Evolutionary conservation across 2,888 invertebrate genomes (phyloP).

Genomic region (Falcaria lacertinaria): DNA sequence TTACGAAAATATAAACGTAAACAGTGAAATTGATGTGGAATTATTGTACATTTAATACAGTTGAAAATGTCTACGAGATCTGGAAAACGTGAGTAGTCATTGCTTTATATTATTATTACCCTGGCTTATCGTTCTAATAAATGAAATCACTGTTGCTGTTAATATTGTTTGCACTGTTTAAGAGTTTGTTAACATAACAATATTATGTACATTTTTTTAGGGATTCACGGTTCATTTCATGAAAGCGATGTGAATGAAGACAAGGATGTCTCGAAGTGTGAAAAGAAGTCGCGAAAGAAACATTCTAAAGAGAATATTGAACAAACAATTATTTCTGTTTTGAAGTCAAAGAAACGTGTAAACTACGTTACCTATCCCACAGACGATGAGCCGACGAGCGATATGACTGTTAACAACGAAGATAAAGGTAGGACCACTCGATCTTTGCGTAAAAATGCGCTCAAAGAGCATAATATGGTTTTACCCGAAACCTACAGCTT

Average conservation of each 20-base stretch:
- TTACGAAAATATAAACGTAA: conserved; percentile 17
- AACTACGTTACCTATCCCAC: conserved; percentile 59
- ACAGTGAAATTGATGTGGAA: conserved; percentile 13
- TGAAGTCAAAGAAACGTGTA: conserved; percentile 41
- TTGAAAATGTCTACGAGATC: conserved; percentile 64
- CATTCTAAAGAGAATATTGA: conserved; percentile 41
- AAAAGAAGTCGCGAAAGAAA: conserved; percentile 48
- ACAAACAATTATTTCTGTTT: conserved; percentile 15
- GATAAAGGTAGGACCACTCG: conserved; percentile 20
- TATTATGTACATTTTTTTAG: conserved; percentile 33
- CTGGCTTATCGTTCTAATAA: not conserved
- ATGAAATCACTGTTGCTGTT: no score
- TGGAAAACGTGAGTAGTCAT: conserved; percentile 67
- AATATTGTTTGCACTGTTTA: no score
- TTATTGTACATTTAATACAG: conserved; percentile 2
- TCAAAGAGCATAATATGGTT: conserved; percentile 41
- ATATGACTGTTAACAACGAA: conserved; percentile 12
- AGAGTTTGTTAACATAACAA: not conserved
- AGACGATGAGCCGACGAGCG: conserved; percentile 33
- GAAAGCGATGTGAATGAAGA: conserved; percentile 22
- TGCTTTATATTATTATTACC: no score
- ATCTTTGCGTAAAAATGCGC: conserved; percentile 32
- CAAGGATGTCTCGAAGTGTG: conserved; percentile 27
- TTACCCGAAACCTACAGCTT: conserved; percentile 13
- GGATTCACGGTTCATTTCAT: conserved; percentile 46